Conservation (phyloP, 2,797 vertebrate species). For the Chaenodraco wilsoni region DNA sequence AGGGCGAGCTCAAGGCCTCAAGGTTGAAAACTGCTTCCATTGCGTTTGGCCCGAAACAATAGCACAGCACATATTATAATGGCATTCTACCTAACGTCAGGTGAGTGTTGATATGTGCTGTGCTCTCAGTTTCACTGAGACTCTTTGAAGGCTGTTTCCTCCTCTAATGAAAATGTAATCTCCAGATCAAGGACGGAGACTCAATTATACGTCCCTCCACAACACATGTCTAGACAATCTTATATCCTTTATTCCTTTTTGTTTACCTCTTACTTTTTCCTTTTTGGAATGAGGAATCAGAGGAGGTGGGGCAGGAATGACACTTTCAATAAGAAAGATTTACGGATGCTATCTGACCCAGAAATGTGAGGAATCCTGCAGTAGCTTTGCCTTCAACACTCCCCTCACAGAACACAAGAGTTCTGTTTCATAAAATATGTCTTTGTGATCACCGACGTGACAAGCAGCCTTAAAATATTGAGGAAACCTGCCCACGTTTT, state of each 20-base stretch:
- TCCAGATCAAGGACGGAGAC: constrained; percentile 63
- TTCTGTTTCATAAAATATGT: constrained; percentile 49
- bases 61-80: constrained; percentile 81
- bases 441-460: constrained; percentile 42
- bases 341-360: constrained; percentile 64
- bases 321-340: constrained; percentile 75
- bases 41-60: constrained; percentile 70
- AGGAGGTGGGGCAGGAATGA: constrained; percentile 34
- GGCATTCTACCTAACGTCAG: constrained; percentile 73
- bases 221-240: constrained; percentile 57
- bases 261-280: constrained; percentile 43
- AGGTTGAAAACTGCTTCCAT: constrained; percentile 76
- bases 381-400: constrained; percentile 38
- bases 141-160: constrained; percentile 65
- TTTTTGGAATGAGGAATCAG: constrained; percentile 28
- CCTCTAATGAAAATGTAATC: constrained; percentile 71
- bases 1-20: constrained; percentile 66
- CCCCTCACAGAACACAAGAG: constrained; percentile 18
- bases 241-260: constrained; percentile 35
- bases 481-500: constrained; percentile 22
- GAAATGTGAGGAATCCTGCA: constrained; percentile 54
- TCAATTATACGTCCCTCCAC: constrained; percentile 53
- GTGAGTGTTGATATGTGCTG: constrained; percentile 78
- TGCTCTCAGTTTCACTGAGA: constrained; percentile 71
- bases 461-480: constrained; percentile 31